A percentile compares a stretch with the other conserved stretches of the same genome.
These are phyloP conservation scores for Drosophila leontia DNA, from an alignment of 1,140 invertebrate genomes.

Conservation along the genomic window DNA sequence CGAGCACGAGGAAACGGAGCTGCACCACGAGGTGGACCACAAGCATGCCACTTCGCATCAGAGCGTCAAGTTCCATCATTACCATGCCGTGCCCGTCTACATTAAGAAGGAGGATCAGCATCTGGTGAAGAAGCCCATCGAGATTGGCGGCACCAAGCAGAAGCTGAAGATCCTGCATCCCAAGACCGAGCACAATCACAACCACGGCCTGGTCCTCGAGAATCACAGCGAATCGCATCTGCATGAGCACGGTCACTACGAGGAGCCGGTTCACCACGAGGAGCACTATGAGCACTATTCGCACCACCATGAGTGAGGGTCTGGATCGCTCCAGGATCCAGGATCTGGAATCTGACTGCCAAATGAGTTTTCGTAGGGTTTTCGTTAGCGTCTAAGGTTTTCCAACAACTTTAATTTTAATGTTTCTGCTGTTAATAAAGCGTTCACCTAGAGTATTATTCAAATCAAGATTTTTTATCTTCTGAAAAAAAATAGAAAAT, in stretches of 20 bases:
- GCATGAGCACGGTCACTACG: constrained; percentile 85
- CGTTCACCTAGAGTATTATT: constrained; percentile 35
- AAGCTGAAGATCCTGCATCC: constrained; percentile 87
- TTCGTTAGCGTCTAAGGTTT: constrained; percentile 41
- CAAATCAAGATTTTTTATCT: background rate
- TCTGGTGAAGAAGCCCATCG: constrained; percentile 87
- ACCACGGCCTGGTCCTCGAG: constrained; percentile 87
- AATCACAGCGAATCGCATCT: constrained; percentile 86
- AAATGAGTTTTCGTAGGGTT: constrained; percentile 55
- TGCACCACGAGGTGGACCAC: constrained; percentile 87
- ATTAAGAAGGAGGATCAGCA: constrained; percentile 88
- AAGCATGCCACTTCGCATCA: constrained; percentile 88
- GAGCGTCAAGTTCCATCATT: constrained; percentile 88
- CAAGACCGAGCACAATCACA: constrained; percentile 86
- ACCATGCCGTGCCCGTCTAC: constrained; percentile 88
- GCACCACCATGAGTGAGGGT: constrained; percentile 71
- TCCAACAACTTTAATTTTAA: constrained; percentile 12
- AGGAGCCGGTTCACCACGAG: constrained; percentile 76
- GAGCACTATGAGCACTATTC: constrained; percentile 79
- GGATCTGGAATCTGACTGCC: constrained; percentile 21
- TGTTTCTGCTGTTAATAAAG: constrained; percentile 53
- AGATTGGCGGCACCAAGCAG: constrained; percentile 87
- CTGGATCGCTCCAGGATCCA: background rate
- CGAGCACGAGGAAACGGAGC: constrained; percentile 86
- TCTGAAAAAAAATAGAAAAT: too few species aligned